phyloP scores from a whole-genome alignment of 35 echinoderm and acorn worm species.

The Anneissia japonica region DNA sequence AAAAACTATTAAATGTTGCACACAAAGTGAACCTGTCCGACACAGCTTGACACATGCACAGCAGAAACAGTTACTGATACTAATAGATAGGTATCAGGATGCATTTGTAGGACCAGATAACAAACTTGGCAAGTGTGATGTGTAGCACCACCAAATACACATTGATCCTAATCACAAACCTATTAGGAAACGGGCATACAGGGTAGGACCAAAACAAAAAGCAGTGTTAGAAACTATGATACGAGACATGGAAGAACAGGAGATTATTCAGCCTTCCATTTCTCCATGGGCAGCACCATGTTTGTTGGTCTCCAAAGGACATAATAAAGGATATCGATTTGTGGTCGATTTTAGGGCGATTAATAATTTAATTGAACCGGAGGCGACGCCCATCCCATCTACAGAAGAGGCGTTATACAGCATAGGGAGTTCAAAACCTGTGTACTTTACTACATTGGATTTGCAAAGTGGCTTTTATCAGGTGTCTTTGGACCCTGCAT shows the following conservation, averaged over 20 bases:
- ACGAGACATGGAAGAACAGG: neutral
- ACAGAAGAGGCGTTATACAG: constrained; percentile 15
- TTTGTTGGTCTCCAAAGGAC: constrained; percentile 13
- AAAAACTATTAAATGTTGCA: no score
- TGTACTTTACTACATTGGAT: constrained; percentile 19
- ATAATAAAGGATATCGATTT: constrained; percentile 1
- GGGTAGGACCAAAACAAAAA: neutral
- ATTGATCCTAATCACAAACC: neutral
- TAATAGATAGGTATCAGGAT: no score
- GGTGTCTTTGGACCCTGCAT: neutral
- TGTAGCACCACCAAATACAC: neutral
- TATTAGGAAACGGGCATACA: neutral
- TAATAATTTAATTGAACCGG: constrained; percentile 1
- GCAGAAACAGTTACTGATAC: no score
- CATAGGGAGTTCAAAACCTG: neutral
- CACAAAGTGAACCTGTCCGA: no score
- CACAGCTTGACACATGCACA: no score
- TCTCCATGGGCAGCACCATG: neutral
- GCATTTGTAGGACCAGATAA: no score
- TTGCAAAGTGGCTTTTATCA: constrained; percentile 38
- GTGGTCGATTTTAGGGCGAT: constrained; percentile 6
- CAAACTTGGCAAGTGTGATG: neutral
- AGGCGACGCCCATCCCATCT: neutral
- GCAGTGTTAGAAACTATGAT: neutral
- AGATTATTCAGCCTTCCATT: constrained; percentile 3